Evolutionary conservation across 2,888 invertebrate genomes (phyloP).

Genomic region (Acanthococcus lagerstroemiae): DNA sequence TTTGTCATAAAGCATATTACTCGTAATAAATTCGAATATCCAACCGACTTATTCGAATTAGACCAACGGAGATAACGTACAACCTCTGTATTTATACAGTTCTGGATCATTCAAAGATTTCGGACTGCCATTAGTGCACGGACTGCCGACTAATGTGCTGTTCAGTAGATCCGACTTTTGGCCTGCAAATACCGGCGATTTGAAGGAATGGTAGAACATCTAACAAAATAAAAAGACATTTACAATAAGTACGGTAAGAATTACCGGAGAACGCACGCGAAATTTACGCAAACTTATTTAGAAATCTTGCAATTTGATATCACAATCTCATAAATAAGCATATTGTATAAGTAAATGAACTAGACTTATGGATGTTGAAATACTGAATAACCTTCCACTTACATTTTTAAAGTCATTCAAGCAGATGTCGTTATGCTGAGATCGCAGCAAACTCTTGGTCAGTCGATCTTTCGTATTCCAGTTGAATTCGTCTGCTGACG

Average conservation of each 20-base stretch:
- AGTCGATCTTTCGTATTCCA: slow-evolving; percentile 1
- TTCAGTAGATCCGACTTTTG: not conserved
- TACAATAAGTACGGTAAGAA: not conserved
- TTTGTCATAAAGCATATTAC: no score
- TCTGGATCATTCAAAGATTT: slow-evolving; percentile 10
- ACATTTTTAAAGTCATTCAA: slow-evolving; percentile 18
- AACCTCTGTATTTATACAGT: slow-evolving; percentile 13
- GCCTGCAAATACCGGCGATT: slow-evolving; percentile 9
- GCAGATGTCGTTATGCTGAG: slow-evolving; percentile 8
- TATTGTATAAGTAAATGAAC: no score
- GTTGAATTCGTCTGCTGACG: slow-evolving; percentile 4
- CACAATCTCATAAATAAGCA: no score
- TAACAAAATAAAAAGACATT: not conserved
- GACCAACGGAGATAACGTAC: not conserved
- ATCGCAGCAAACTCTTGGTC: not conserved
- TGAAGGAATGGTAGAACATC: not conserved
- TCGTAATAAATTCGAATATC: no score
- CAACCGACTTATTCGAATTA: no score
- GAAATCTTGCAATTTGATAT: no score
- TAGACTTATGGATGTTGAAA: no score
- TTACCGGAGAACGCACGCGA: no score
- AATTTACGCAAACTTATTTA: no score
- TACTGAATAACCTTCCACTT: not conserved
- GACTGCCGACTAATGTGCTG: slow-evolving; percentile 13
- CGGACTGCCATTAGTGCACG: not conserved